Percentiles rank a stretch among this genome's conserved stretches.
Evolutionary conservation across 2,797 vertebrate genomes (phyloP).

Genomic region (Catharus ustulatus): DNA sequence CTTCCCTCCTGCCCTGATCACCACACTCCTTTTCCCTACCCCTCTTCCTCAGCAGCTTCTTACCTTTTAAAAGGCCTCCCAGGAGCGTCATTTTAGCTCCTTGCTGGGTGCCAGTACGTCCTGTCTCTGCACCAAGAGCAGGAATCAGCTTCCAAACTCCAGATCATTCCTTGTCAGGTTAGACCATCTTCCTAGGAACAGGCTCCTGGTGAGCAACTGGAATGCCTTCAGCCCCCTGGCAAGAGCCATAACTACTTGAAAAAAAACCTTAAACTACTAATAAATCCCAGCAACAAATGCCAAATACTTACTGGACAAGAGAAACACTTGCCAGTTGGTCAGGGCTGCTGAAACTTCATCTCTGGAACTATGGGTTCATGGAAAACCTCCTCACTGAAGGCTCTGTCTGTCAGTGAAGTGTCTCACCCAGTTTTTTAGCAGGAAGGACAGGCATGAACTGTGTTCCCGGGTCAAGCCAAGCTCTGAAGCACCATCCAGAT

Average conservation of each 20-base stretch:
- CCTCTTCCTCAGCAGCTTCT: not conserved
- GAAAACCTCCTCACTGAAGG: not conserved
- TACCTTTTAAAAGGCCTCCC: not conserved
- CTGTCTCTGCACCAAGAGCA: not conserved
- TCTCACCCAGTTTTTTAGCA: not conserved
- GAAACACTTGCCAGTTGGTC: not conserved
- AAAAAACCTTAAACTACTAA: not conserved
- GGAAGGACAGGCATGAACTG: not conserved
- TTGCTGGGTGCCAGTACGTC: not conserved
- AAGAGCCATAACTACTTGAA: not conserved
- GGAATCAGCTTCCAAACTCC: not conserved
- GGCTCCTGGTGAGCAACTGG: not conserved
- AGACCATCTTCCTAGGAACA: not conserved
- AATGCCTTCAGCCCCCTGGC: not conserved
- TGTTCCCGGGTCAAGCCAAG: not conserved
- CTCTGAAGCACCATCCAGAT: not conserved
- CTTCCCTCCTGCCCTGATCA: not conserved
- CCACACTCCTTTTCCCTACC: not conserved
- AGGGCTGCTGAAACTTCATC: not conserved
- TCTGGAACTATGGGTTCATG: not conserved
- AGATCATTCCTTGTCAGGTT: not conserved
- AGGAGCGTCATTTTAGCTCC: not conserved
- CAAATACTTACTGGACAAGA: not conserved
- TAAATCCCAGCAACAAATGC: not conserved
- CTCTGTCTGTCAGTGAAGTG: not conserved